Base-by-base conservation (phyloP, 2,888 invertebrate genomes). In the Eurois occulta region DNA sequence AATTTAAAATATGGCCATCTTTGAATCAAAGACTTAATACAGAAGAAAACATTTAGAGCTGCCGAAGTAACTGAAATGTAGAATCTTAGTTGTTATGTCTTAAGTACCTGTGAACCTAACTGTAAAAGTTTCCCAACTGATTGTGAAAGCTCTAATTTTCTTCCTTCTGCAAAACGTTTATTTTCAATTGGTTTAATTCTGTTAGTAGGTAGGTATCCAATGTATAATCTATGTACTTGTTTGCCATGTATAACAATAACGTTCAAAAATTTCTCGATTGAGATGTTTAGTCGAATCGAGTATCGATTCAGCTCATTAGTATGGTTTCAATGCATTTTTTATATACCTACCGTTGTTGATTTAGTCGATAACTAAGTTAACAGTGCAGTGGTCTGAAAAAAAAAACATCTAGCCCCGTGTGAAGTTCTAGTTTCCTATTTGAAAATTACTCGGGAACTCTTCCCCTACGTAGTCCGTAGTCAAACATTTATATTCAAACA, bases 1-100 rank as follows among this genome's bases (percentile, higher is more conserved):
- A 62, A 43, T 74, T 43, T 52, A 28, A 79, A 79, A 79, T 58
- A 48, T 48, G 16, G 16, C 32, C 32, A n/a, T 38, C 11, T 78
- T 38, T 62, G 32, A 55, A 32, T 66, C 10, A 46, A 32, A 38
- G 13, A 48, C n/a, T 16, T n/a, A 72, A 66, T 38, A 66, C n/a
- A 60, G 24, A 24, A 55, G 32, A 65, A 46, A 70, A 1, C 3
- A 48, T 32, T 70, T 21, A 5, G 18, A 52, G 18, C 32, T 32
- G 21, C 6, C 2, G 21, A 65, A 65, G 8, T 65, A 48, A 38
- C 24, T 71, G 11, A 38, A 38, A 55, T 28, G 43, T 68, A 18
- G 24, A 77, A 76, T 48, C 6, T 75, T 28, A 38, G 28, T 71
- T 21, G 28, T 18, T 11, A 74, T 32, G 7, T 74, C 7, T 55